Base-by-base conservation (phyloP, 2,797 vertebrate genomes). In the Megalops cyprinoides region DNA sequence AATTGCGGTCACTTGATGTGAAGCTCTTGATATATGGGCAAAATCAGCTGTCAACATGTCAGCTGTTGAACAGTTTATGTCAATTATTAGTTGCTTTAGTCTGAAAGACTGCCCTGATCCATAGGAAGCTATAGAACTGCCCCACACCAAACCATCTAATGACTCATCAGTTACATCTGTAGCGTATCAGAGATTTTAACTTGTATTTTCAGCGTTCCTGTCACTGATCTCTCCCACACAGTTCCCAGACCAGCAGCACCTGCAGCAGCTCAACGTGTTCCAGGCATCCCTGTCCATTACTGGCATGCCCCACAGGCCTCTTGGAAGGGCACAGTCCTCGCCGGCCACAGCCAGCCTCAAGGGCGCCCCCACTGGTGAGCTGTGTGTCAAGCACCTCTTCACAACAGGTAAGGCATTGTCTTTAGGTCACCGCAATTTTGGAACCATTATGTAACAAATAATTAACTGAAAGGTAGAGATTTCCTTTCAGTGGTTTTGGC, bases 271-370 rank as follows among this genome's bases (percentile, higher is more conserved):
- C 86, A 95, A 94, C 37, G 92, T 96, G 67, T 97, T 96, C 89
- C 95, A 96, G 89, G 92, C 91, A 0, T 87, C 94, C 34, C 85
- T 96, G 86, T 93, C 94, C 77, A 89, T 95, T 86, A 91, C 92
- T 77, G 89, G 93, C 5, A 78, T 96, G 90, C 89, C 96, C 84
- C 97, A 99, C 91, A 93, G 96, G 84, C 94, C 96, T 73, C 93
- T 98, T 76, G 95, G 96, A 90, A 94, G 97, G 79, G 94, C 97
- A 8, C 97, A 97, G 87, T 99, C 97, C 56, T 97, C 96, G 55
- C 97, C 97, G 0, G 93, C 96, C 77, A 85, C 92, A 4, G 89
- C 95, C n/a, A 87, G 91, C 87, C 73, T 92, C 81, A 95, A 94
- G 86, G 93, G 87, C 85, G 77, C 89, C 0, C 84, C 87, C 44